Base-by-base conservation (phyloP, 2,113 vertebrate species). In the Eidolon helvum region DNA sequence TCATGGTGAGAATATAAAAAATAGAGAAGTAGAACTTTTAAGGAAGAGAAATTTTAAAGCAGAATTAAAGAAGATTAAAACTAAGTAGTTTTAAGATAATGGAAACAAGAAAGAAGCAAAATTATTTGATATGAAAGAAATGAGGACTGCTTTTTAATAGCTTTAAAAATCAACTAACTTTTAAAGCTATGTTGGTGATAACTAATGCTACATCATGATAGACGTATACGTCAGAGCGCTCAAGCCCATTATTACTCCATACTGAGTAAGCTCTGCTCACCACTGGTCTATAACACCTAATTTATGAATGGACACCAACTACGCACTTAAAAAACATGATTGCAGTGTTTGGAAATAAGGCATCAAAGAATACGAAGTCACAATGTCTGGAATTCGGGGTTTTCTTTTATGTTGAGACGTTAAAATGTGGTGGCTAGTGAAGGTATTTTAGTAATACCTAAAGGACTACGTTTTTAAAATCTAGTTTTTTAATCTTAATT, bases 201-300 rank as follows among this genome's bases (percentile, higher is more conserved):
- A 43, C 43, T 43, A 43, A 43, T 43, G 43, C 43, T 43, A 43
- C 43, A 5, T 7, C 43, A 43, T 43, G 43, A 43, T 8, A 43
- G 7, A 43, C 43, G 43, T 43, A 43, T 43, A 43, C 5, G 43
- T 43, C 1, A 43, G 43, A 43, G 43, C 43, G 6, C 43, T 43
- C 43, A 7, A 43, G 28, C 22, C 22, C 4, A 1, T 2, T 0
- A 1, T 2, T 12, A 1, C 28, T 30, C 38, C 7, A 1, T 1
- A 21, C 65, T 0, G 14, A 28, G 48, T 1, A 33, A 33, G 38
- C 22, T 5, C 2, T 6, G 45, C 19, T 53, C 66, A 10, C 6
- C 19, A 10, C 1, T 43, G 43, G 35, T 30, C 48, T 4, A 1
- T 2, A 22, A 50, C 9, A 24, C 48, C 33, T 4, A 0, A 0